Conservation (phyloP, 1,140 invertebrate genomes). For the Pogonomyrmex californicus region DNA sequence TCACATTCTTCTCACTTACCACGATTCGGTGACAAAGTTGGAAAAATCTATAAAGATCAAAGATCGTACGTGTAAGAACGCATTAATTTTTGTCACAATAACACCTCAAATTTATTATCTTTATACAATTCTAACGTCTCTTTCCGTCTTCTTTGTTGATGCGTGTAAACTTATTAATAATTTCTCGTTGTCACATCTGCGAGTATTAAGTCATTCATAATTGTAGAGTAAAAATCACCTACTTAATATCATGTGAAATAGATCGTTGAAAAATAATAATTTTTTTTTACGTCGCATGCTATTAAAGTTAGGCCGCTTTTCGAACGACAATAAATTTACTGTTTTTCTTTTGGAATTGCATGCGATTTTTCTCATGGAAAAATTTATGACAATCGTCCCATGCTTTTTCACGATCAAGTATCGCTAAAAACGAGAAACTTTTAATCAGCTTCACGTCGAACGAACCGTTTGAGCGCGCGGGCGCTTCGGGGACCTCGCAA, state of each 20-base stretch:
- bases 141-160: background rate
- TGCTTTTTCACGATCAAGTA: conserved; percentile 38
- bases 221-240: background rate
- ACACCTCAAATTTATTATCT: background rate
- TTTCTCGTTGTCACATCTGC: background rate
- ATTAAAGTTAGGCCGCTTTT: conserved; percentile 43
- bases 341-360: background rate
- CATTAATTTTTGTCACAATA: conserved; percentile 24
- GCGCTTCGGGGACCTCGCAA: conserved; percentile 24
- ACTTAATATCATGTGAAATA: conserved; percentile 3
- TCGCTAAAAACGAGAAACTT: conserved; percentile 60
- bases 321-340: conserved; percentile 52
- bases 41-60: conserved; percentile 20
- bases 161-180: background rate
- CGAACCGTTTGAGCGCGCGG: conserved; percentile 13
- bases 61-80: background rate
- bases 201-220: background rate
- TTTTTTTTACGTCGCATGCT: conserved; percentile 44
- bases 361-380: conserved; percentile 4
- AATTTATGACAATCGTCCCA: conserved; percentile 17
- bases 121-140: background rate
- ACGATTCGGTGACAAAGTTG: background rate
- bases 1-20: conserved; percentile 36
- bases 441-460: conserved; percentile 67
- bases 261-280: background rate